Percentiles rank a stretch among this genome's conserved stretches.
phyloP scores from a whole-genome alignment of 1,140 invertebrate genomes.

The Drosophila malerkotliana region DNA sequence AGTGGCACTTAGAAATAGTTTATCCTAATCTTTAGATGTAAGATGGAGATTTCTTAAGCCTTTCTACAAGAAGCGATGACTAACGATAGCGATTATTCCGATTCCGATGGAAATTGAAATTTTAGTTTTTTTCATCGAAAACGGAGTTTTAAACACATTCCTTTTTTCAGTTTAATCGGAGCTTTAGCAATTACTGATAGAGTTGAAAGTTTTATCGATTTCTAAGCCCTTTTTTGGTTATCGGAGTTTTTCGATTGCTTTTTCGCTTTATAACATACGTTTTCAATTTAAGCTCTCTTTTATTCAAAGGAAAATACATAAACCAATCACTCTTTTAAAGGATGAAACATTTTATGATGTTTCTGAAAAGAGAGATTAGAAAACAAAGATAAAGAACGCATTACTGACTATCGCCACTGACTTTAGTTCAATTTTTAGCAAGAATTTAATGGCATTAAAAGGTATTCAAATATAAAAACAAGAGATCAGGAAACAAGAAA shows the following conservation, averaged over 20 bases:
- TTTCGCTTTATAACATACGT: background rate
- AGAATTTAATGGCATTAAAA: no score
- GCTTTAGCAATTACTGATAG: no score
- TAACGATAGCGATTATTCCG: conserved; percentile 18
- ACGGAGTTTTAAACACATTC: background rate
- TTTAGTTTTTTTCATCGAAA: background rate
- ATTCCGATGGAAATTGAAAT: conserved; percentile 14
- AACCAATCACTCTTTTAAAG: conserved; percentile 3
- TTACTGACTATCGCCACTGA: background rate
- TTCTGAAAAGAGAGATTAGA: conserved; percentile 35
- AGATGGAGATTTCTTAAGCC: conserved; percentile 7
- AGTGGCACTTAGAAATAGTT: no score
- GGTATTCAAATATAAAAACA: conserved; percentile 7
- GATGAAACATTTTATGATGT: conserved; percentile 44
- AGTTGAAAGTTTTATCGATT: no score
- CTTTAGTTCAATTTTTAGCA: no score
- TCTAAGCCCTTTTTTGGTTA: background rate
- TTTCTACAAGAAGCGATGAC: conserved; percentile 14
- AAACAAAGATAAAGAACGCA: conserved; percentile 8
- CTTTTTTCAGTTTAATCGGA: no score
- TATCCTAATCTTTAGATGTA: background rate
- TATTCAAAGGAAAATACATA: background rate
- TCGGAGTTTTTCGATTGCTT: conserved; percentile 6
- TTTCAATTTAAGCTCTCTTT: background rate
- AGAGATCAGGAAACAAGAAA: conserved; percentile 22